Percentiles rank a stretch among this genome's conserved stretches.
phyloP scores from a whole-genome alignment of 1,140 invertebrate species.

The Caenorhabditis brenneri region DNA sequence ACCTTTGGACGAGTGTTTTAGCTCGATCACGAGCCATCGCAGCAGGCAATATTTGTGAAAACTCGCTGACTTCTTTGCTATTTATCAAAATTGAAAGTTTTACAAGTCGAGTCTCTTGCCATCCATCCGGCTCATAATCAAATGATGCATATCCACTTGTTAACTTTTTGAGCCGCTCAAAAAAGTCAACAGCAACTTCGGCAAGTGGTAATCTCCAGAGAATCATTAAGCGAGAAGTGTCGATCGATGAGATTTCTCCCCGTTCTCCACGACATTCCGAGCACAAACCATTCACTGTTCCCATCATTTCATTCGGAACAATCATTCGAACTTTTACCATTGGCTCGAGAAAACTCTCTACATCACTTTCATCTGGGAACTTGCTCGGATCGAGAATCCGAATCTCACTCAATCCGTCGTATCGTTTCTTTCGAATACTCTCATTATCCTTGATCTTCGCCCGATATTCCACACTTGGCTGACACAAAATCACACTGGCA shows the following conservation, averaged over 20 bases:
- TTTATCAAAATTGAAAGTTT: constrained; percentile 75
- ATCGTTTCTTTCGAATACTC: constrained; percentile 76
- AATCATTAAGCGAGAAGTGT: constrained; percentile 81
- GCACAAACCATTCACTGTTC: constrained; percentile 72
- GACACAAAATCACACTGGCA: constrained; percentile 85
- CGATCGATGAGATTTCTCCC: constrained; percentile 80
- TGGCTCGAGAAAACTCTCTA: constrained; percentile 77
- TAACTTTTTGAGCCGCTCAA: constrained; percentile 80
- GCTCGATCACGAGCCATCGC: constrained; percentile 78
- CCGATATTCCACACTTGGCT: constrained; percentile 92
- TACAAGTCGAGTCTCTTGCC: constrained; percentile 78
- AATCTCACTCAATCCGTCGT: constrained; percentile 77
- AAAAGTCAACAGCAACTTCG: constrained; percentile 93
- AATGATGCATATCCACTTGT: constrained; percentile 92
- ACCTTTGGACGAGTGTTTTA: constrained; percentile 78
- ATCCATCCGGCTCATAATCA: constrained; percentile 92
- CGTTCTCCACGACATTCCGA: constrained; percentile 81
- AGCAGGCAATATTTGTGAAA: constrained; percentile 82
- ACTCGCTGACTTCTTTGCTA: constrained; percentile 81
- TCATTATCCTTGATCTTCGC: constrained; percentile 78
- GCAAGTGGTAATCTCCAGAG: constrained; percentile 85
- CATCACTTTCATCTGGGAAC: constrained; percentile 68
- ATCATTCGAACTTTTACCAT: constrained; percentile 78
- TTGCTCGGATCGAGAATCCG: constrained; percentile 83
- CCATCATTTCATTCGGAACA: constrained; percentile 77